Conservation (phyloP, 2,888 invertebrate genomes). For the Resseliella maxima region DNA sequence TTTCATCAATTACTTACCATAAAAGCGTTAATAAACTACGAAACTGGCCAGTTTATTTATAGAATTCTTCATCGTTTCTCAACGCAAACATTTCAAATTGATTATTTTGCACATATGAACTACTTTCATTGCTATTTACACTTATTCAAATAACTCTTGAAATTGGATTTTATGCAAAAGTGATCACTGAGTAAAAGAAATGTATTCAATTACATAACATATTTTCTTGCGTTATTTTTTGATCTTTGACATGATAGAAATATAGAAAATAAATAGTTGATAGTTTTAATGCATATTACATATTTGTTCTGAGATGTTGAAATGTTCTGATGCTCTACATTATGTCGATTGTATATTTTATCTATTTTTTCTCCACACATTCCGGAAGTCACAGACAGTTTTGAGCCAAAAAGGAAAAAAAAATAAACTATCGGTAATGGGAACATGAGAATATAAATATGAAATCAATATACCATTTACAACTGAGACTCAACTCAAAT, state of each 20-base stretch:
- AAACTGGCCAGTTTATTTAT: slow-evolving; percentile 8
- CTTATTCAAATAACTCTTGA: too few relatives aligned
- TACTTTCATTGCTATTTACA: too few relatives aligned
- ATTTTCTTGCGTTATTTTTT: background rate
- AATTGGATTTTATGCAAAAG: background rate
- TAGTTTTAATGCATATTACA: background rate
- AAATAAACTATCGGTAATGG: slow-evolving; percentile 4
- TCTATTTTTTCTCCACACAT: background rate
- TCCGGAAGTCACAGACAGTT: background rate
- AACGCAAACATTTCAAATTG: too few relatives aligned
- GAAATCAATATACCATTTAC: slow-evolving; percentile 35
- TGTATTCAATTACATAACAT: background rate
- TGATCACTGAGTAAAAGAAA: background rate
- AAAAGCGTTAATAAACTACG: background rate
- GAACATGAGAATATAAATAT: slow-evolving; percentile 18
- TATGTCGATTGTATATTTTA: background rate
- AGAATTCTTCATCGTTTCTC: too few relatives aligned
- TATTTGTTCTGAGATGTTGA: background rate
- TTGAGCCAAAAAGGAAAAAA: background rate
- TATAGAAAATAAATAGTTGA: background rate
- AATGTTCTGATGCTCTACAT: background rate
- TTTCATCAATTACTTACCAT: background rate
- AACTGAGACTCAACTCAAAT: background rate
- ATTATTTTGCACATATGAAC: too few relatives aligned
- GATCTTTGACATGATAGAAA: background rate